Conservation (phyloP, 1,140 invertebrate species). For the Copidosoma floridanum region DNA sequence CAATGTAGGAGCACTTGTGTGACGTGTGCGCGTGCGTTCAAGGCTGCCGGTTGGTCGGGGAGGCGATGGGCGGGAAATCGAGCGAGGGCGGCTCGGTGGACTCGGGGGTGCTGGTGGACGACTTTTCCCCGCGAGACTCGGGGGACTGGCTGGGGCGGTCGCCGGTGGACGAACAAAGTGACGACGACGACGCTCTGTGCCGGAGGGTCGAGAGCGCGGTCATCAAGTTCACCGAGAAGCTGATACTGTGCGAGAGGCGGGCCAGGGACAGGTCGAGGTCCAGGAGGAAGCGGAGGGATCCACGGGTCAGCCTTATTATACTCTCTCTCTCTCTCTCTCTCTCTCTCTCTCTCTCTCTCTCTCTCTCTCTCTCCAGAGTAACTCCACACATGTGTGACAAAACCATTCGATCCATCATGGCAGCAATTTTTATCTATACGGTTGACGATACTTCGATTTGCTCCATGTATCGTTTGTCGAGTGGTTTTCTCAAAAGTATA, state of each 20-base stretch:
- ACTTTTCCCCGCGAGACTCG: constrained; percentile 6
- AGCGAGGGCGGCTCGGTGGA: constrained; percentile 39
- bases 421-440: no score
- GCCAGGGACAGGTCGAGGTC: constrained; percentile 27
- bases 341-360: no score
- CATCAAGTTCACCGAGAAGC: constrained; percentile 42
- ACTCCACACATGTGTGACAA: no score
- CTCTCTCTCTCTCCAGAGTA: no score
- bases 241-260: constrained; percentile 43
- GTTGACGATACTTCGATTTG: no score
- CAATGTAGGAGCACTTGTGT: neutral
- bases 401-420: no score
- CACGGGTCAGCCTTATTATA: no score
- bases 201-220: constrained; percentile 40
- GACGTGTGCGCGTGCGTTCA: neutral
- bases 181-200: constrained; percentile 15
- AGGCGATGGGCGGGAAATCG: neutral
- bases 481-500: no score
- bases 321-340: no score
- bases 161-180: neutral
- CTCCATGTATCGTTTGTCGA: no score
- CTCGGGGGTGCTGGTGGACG: constrained; percentile 40
- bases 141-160: neutral
- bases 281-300: no score
- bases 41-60: neutral